Percentiles rank a stretch among this genome's conserved stretches.
Conservation (phyloP, 2,113 vertebrate genomes). For the Myiagra hebetior region DNA sequence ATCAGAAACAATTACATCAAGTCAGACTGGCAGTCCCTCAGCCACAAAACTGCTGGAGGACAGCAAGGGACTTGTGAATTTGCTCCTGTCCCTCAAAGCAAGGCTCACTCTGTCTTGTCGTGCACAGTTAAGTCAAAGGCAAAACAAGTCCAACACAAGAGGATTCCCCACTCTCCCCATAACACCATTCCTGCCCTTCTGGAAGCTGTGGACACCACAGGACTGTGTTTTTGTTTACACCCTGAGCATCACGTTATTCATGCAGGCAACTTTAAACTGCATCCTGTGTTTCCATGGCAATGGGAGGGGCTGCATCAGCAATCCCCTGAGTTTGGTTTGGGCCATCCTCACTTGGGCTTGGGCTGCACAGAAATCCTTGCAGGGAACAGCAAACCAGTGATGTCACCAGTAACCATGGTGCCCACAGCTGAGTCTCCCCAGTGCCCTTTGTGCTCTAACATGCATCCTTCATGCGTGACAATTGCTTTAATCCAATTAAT, state of each 20-base stretch:
- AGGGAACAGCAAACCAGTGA: conserved; percentile 64
- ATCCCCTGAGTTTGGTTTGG: conserved; percentile 25
- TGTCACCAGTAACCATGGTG: conserved; percentile 79
- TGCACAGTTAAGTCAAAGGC: no score
- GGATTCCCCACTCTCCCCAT: neutral
- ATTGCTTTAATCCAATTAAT: conserved; percentile 54
- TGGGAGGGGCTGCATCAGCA: conserved; percentile 5
- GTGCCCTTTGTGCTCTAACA: conserved; percentile 53
- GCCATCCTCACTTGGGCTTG: conserved; percentile 67
- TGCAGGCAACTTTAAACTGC: neutral
- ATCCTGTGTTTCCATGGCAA: conserved; percentile 66
- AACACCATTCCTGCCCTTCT: neutral
- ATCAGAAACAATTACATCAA: neutral
- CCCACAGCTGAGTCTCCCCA: conserved; percentile 13
- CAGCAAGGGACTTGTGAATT: neutral
- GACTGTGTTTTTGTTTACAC: neutral
- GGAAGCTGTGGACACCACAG: neutral
- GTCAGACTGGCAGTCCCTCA: neutral
- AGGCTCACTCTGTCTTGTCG: fast-evolving
- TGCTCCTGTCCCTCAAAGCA: neutral
- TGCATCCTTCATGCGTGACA: conserved; percentile 35
- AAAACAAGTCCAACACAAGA: neutral
- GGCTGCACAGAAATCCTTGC: neutral
- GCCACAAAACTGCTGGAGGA: neutral
- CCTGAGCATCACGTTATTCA: neutral